Evolutionary conservation across 2,797 vertebrate species (phyloP).

Genomic region (Takifugu rubripes): DNA sequence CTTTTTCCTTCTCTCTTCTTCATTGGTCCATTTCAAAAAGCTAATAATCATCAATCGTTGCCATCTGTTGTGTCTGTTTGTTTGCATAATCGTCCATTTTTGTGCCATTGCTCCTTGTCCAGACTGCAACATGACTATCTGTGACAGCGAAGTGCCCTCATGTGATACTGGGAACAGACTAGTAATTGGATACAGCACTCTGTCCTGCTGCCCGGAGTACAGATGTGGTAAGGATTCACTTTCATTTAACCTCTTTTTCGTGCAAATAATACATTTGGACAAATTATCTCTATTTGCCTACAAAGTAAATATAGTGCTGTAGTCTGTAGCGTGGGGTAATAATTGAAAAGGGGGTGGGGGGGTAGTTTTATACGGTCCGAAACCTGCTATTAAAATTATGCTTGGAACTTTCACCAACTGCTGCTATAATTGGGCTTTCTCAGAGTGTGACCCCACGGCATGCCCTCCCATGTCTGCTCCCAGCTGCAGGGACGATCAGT

Average conservation of each 20-base stretch:
- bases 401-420: constrained; percentile 4
- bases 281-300: background rate
- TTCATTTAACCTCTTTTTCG: background rate
- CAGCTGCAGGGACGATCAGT: constrained; percentile 91
- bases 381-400: background rate
- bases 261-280: background rate
- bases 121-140: constrained; percentile 93
- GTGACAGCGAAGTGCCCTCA: constrained; percentile 78
- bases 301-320: too few relatives aligned
- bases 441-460: constrained; percentile 88
- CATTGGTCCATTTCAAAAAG: background rate
- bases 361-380: too few relatives aligned
- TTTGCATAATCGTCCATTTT: background rate
- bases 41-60: background rate
- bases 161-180: constrained; percentile 85
- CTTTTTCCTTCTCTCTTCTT: background rate
- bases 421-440: constrained; percentile 37
- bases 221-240: constrained; percentile 83
- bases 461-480: constrained; percentile 79
- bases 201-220: constrained; percentile 95
- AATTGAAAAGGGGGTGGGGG: too few relatives aligned
- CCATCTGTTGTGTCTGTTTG: background rate
- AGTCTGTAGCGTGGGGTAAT: too few relatives aligned
- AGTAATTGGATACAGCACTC: constrained; percentile 79
- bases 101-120: constrained; percentile 18